These are phyloP conservation scores for Brachionus rubens DNA, from an alignment of 1,140 invertebrate species.

Conservation along the genomic window DNA sequence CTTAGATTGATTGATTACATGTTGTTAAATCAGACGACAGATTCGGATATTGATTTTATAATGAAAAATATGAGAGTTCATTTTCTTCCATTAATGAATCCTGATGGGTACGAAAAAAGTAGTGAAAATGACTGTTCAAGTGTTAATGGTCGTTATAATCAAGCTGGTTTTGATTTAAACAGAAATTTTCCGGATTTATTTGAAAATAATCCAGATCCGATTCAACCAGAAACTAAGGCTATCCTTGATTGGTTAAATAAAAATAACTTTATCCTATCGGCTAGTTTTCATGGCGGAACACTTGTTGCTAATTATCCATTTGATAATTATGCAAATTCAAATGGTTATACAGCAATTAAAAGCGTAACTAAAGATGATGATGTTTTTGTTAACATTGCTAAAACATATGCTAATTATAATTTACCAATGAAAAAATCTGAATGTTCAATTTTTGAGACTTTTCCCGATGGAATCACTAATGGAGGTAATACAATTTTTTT, in stretches of 20 bases:
- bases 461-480: slow-evolving; percentile 39
- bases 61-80: slow-evolving; percentile 77
- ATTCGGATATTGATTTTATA: slow-evolving; percentile 68
- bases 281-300: slow-evolving; percentile 91
- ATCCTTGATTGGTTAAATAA: slow-evolving; percentile 84
- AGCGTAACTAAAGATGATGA: slow-evolving; percentile 30
- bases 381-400: slow-evolving; percentile 14
- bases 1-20: slow-evolving; percentile 81
- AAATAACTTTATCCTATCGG: slow-evolving; percentile 87
- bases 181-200: slow-evolving; percentile 86
- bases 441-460: neutral
- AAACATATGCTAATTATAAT: slow-evolving; percentile 29
- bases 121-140: slow-evolving; percentile 58
- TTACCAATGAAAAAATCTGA: neutral
- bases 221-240: slow-evolving; percentile 79
- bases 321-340: slow-evolving; percentile 40
- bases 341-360: neutral
- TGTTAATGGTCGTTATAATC: slow-evolving; percentile 75
- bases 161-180: slow-evolving; percentile 81
- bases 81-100: slow-evolving; percentile 81
- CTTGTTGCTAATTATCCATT: slow-evolving; percentile 81
- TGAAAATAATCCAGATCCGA: neutral
- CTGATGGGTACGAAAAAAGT: slow-evolving; percentile 63
- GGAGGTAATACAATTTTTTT: too few species aligned
- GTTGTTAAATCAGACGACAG: slow-evolving; percentile 70